Evolutionary conservation across 2,888 invertebrate genomes (phyloP), one percentile per base, ranked within the genome.

Genomic region (Drosophila buzzatii): DNA sequence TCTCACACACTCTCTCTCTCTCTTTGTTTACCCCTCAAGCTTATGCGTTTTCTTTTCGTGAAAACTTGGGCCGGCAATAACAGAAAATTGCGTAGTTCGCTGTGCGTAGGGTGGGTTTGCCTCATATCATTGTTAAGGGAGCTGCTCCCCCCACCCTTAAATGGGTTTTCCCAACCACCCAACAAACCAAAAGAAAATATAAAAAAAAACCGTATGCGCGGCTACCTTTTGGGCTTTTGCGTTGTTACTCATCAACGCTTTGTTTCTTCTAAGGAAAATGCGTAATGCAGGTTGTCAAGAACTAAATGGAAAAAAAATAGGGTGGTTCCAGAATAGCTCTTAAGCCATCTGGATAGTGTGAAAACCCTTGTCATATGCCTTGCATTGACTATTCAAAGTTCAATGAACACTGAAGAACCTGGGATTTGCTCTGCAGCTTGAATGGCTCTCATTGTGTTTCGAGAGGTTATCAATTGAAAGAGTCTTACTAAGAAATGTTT

Each of bases 11-110:
- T 51, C 3, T 18, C n/a, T 5, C n/a, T 27, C 7, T n/a, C 56
- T 47, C 45, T 44, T n/a, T 58, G 47, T 56, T 57, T 76, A 44
- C 67, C 52, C 58, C 66, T 41, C n/a, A 60, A 70, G 70, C 70
- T 77, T 74, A 44, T 74, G 72, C 56, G 65, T 70, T 79, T 66
- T 57, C 44, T 51, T 52, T 52, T 52, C 51, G 47, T 49, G 23
- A 55, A 72, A 85, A 71, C 66, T 77, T 70, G 58, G 64, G 73
- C 79, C 86, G 84, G 79, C 79, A 79, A 74, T 72, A 89, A 87
- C 61, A 79, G 52, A 72, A 63, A 89, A 84, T 77, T 89, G 85
- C 88, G 89, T 89, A 74, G 70, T 79, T 74, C 61, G 41, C 10
- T 37, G 20, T 57, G 49, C 33, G 47, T 65, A 73, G 79, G 79